Percentiles rank a stretch among this genome's conserved stretches.
Evolutionary conservation across 2,113 vertebrate genomes (phyloP).

Genomic region (Dipodomys ordii): DNA sequence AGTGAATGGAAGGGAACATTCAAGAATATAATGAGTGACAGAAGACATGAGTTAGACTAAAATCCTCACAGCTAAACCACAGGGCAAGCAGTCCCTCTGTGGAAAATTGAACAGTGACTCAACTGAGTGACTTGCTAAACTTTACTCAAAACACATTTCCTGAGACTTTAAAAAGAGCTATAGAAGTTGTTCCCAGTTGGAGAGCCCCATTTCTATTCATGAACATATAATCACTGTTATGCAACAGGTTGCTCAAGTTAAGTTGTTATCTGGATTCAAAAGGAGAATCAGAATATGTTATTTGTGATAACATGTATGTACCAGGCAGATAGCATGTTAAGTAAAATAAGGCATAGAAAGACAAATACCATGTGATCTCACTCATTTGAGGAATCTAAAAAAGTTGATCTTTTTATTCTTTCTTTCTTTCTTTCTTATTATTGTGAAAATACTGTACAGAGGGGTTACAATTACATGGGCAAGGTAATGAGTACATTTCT

Average conservation of each 20-base stretch:
- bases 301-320: neutral
- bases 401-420: no score
- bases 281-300: neutral
- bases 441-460: no score
- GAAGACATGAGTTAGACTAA: neutral
- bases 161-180: neutral
- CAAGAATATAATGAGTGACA: neutral
- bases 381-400: no score
- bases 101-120: slow-evolving; percentile 27
- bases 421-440: no score
- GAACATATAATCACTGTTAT: neutral
- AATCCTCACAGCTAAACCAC: neutral
- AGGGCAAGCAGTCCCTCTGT: neutral
- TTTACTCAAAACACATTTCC: neutral
- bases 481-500: no score
- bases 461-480: no score
- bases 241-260: neutral
- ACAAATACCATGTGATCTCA: no score
- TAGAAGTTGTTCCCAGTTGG: neutral
- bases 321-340: neutral
- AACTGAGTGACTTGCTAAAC: slow-evolving; percentile 38
- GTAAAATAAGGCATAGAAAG: neutral
- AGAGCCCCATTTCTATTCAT: neutral
- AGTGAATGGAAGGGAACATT: neutral
- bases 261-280: slow-evolving; percentile 15